These are phyloP conservation scores for Bacillus rossius DNA, from an alignment of 1,140 invertebrate genomes.

Conservation along the genomic window DNA sequence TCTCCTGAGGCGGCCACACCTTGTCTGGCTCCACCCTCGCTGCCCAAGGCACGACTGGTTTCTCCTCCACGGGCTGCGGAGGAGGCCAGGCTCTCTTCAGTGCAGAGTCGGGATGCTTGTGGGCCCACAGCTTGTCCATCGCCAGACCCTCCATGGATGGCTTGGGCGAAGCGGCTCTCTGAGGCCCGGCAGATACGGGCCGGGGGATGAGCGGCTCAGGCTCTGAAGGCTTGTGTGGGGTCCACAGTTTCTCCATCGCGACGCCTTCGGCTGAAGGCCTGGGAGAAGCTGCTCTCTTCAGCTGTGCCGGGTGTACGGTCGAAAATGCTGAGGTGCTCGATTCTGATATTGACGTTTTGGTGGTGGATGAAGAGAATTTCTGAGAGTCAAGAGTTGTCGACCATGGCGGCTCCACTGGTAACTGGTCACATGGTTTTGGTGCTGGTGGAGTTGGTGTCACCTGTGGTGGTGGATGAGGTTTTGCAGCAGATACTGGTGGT, in stretches of 20 bases:
- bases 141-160: conserved; percentile 25
- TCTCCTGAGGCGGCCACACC: conserved; percentile 24
- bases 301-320: background rate
- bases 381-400: background rate
- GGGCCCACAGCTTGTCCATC: conserved; percentile 42
- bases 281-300: conserved; percentile 21
- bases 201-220: conserved; percentile 9
- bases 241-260: conserved; percentile 33
- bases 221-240: conserved; percentile 20
- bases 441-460: too few relatives aligned
- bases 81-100: conserved; percentile 49
- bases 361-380: background rate
- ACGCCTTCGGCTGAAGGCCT: conserved; percentile 30
- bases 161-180: conserved; percentile 17
- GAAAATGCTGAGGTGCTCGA: background rate
- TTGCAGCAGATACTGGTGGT: background rate
- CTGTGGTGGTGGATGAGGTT: background rate
- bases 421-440: too few relatives aligned
- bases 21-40: conserved; percentile 27
- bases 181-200: background rate
- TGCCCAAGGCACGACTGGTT: conserved; percentile 31
- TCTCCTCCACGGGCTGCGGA: conserved; percentile 28
- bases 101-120: conserved; percentile 44
- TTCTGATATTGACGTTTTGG: conserved; percentile 1
- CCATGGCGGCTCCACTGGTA: background rate